These are phyloP conservation scores for Callyntrura guangdongensis DNA, from an alignment of 2,888 invertebrate genomes.

Conservation along the genomic window DNA sequence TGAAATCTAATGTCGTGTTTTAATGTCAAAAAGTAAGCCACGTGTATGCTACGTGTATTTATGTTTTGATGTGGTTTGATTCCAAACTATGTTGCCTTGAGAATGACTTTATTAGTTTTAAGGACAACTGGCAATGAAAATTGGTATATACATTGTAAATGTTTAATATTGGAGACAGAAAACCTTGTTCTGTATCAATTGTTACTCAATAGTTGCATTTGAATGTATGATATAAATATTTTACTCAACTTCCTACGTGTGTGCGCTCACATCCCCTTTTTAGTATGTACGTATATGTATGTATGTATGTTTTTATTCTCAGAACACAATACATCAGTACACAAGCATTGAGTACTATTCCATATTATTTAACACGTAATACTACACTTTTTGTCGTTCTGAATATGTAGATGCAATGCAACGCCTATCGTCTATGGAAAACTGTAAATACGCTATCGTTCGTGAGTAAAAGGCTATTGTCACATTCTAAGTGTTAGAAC, in stretches of 20 bases:
- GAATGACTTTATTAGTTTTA: slow-evolving; percentile 27
- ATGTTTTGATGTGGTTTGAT: background rate
- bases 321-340: background rate
- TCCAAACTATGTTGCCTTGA: slow-evolving; percentile 1
- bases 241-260: slow-evolving; percentile 29
- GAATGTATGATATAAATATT: background rate
- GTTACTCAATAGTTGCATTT: background rate
- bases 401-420: background rate
- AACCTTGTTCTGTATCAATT: background rate
- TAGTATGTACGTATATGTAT: slow-evolving; percentile 61
- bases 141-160: slow-evolving; percentile 7
- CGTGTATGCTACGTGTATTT: background rate
- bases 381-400: background rate
- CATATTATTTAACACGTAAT: background rate
- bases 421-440: background rate
- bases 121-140: slow-evolving; percentile 11
- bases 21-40: background rate
- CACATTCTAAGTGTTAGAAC: background rate
- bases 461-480: background rate
- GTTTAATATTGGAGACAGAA: background rate
- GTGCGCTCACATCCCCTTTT: slow-evolving; percentile 68
- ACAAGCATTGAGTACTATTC: background rate
- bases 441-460: background rate
- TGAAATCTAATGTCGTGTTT: background rate
- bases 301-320: slow-evolving; percentile 15